These are phyloP conservation scores for Geococcyx californianus DNA, from an alignment of 2,113 vertebrate species.

Conservation along the genomic window DNA sequence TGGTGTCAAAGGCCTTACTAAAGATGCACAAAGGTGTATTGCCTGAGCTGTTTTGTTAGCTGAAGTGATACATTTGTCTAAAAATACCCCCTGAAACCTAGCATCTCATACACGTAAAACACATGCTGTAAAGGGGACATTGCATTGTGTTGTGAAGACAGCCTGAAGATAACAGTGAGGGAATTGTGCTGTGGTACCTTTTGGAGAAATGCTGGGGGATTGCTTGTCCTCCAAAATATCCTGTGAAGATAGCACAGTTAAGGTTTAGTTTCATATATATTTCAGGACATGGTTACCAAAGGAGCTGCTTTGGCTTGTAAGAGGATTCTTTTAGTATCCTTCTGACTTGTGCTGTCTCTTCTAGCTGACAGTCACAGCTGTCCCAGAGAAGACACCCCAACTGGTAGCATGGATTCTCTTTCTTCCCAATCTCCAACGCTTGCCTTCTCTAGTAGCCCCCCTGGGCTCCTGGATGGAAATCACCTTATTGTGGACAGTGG, in stretches of 20 bases:
- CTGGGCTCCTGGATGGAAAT: slow-evolving; percentile 75
- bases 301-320: neutral
- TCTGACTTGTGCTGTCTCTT: slow-evolving; percentile 19
- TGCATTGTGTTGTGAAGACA: neutral
- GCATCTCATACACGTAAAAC: neutral
- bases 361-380: slow-evolving; percentile 74
- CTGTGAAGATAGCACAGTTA: neutral
- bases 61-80: neutral
- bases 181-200: neutral
- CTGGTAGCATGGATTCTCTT: slow-evolving; percentile 89
- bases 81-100: neutral
- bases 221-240: neutral
- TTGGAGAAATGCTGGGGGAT: neutral
- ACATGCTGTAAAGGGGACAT: neutral
- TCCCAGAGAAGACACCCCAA: slow-evolving; percentile 82
- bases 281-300: neutral
- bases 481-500: slow-evolving; percentile 64
- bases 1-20: too few species aligned
- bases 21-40: neutral
- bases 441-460: slow-evolving; percentile 68
- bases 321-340: neutral
- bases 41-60: neutral
- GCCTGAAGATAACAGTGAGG: neutral
- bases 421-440: slow-evolving; percentile 89
- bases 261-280: neutral